Evolutionary conservation across 2,797 vertebrate species (phyloP).

Genomic region (Enteromius afrohamiltoni): DNA sequence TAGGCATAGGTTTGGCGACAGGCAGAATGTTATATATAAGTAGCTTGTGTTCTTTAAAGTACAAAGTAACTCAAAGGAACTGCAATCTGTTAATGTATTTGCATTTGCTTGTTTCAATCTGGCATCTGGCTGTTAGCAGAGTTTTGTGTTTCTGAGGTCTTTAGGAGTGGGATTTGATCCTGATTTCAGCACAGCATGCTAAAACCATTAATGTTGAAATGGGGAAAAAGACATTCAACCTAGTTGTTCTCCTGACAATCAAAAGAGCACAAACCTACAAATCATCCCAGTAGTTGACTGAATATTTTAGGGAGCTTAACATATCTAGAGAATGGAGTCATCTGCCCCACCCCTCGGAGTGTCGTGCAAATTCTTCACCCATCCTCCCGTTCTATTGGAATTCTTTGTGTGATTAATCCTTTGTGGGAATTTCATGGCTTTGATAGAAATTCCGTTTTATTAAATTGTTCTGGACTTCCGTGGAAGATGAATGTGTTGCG

Average conservation of each 20-base stretch:
- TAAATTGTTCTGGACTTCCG: background rate
- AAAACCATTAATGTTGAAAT: constrained; percentile 16
- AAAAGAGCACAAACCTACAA: background rate
- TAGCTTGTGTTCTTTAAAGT: constrained; percentile 5
- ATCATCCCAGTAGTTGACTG: background rate
- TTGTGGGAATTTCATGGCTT: constrained; percentile 32
- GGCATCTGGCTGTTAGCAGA: background rate
- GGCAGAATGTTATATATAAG: background rate
- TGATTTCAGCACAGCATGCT: background rate
- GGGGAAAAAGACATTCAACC: background rate
- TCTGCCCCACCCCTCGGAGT: constrained; percentile 9
- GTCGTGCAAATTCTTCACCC: background rate
- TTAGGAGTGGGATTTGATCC: background rate
- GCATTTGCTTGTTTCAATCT: background rate
- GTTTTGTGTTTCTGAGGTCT: background rate
- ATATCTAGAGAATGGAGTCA: constrained; percentile 12
- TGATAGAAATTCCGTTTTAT: constrained; percentile 20
- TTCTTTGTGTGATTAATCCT: constrained; percentile 51
- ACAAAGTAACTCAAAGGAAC: background rate
- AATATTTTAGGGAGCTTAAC: constrained; percentile 12
- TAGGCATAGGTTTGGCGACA: background rate
- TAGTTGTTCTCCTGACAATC: background rate
- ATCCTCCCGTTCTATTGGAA: constrained; percentile 49
- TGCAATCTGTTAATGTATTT: background rate
- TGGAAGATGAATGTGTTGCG: background rate